Conservation (phyloP, 2,797 vertebrate genomes). For the Falco berigora region DNA sequence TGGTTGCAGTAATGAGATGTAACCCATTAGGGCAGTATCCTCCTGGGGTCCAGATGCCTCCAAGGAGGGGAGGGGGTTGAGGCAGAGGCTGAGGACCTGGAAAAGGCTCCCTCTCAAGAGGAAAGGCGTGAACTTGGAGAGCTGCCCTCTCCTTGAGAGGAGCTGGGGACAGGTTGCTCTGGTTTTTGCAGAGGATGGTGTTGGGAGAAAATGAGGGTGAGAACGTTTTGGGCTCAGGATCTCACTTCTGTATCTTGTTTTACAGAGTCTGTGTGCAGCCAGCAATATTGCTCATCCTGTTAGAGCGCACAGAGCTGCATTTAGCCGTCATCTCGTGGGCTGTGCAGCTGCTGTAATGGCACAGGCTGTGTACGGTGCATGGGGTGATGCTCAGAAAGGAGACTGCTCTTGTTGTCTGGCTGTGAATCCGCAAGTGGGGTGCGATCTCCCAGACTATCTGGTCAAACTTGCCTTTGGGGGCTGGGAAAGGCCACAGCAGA, state of each 20-base stretch:
- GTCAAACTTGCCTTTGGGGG: background rate
- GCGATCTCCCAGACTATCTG: fast-evolving
- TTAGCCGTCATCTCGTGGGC: background rate
- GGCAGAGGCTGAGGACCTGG: background rate
- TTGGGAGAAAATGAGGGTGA: background rate
- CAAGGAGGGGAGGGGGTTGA: background rate
- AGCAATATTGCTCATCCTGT: fast-evolving
- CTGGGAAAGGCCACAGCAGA: background rate
- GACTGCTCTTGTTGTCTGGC: background rate
- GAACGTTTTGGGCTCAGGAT: background rate
- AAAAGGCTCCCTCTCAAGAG: background rate
- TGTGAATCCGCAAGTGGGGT: fast-evolving
- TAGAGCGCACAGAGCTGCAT: background rate
- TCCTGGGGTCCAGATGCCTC: background rate
- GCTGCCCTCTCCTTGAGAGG: background rate
- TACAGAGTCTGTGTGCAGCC: background rate
- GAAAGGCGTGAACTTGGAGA: background rate
- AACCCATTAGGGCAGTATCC: background rate
- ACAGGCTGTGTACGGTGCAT: fast-evolving
- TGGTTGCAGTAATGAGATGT: background rate
- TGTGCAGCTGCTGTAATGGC: background rate
- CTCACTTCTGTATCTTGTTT: background rate
- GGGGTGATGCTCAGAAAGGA: background rate
- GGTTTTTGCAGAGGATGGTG: background rate
- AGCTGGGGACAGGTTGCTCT: background rate